Evolutionary conservation across 2,888 invertebrate genomes (phyloP).

Genomic region (Calameuta filiformis): DNA sequence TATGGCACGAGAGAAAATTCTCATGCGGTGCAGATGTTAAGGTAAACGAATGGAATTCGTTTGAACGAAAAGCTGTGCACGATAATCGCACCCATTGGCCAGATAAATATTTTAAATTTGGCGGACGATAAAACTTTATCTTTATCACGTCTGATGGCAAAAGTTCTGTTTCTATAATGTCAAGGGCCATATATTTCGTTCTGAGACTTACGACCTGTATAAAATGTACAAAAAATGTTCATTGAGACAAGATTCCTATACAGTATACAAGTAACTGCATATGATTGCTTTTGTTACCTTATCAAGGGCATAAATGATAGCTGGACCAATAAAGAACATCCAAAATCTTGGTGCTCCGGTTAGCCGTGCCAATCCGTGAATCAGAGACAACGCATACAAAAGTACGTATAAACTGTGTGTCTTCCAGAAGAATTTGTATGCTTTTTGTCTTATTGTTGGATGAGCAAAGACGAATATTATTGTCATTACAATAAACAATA

Average conservation of each 20-base stretch:
- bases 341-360: slow-evolving; percentile 94
- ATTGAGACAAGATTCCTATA: background rate
- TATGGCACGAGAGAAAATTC: slow-evolving; percentile 93
- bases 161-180: slow-evolving; percentile 93
- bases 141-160: slow-evolving; percentile 94
- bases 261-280: background rate
- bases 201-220: slow-evolving; percentile 87
- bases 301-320: slow-evolving; percentile 88
- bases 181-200: slow-evolving; percentile 91
- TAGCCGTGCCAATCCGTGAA: slow-evolving; percentile 91
- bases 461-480: slow-evolving; percentile 97
- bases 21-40: slow-evolving; percentile 96
- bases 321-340: slow-evolving; percentile 94
- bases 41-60: slow-evolving; percentile 96
- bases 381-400: slow-evolving; percentile 85
- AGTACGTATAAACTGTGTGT: slow-evolving; percentile 91
- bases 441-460: slow-evolving; percentile 90
- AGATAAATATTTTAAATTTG: slow-evolving; percentile 92
- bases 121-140: slow-evolving; percentile 94
- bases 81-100: slow-evolving; percentile 95
- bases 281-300: slow-evolving; percentile 70
- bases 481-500: slow-evolving; percentile 90
- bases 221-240: slow-evolving; percentile 53
- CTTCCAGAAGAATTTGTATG: slow-evolving; percentile 95
- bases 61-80: slow-evolving; percentile 88